Evolutionary conservation across 2,888 invertebrate species (phyloP).

Genomic region (Drosophila pseudotalamancana): DNA sequence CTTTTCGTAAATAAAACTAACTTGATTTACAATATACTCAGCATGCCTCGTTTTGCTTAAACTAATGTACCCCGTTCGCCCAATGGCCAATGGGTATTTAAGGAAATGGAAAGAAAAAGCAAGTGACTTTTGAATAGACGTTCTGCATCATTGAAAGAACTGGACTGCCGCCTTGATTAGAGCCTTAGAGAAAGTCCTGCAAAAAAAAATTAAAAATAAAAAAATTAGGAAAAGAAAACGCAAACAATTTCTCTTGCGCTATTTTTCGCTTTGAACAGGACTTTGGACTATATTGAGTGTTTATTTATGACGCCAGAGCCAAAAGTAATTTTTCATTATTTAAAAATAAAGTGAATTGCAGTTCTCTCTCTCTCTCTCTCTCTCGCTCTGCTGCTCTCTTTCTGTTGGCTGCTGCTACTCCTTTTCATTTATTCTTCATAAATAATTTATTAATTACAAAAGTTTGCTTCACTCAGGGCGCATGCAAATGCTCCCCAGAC

Average conservation of each 20-base stretch:
- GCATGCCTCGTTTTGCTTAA: no score
- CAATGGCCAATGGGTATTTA: no score
- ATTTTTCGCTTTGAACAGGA: conserved; percentile 9
- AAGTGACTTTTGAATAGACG: conserved; percentile 27
- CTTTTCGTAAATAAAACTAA: no score
- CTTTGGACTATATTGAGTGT: conserved; percentile 54
- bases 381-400: neutral
- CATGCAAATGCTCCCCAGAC: conserved; percentile 60
- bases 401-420: conserved; percentile 44
- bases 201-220: neutral
- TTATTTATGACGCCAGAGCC: conserved; percentile 67
- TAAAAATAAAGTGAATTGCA: conserved; percentile 76
- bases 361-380: conserved; percentile 7
- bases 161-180: conserved; percentile 43
- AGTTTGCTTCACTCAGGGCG: conserved; percentile 65
- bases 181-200: conserved; percentile 23
- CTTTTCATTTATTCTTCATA: conserved; percentile 75
- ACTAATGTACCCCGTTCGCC: no score
- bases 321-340: conserved; percentile 77
- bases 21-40: no score
- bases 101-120: no score
- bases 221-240: neutral
- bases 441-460: conserved; percentile 79
- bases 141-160: conserved; percentile 40
- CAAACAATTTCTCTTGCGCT: conserved; percentile 1